Evolutionary conservation across 2,888 invertebrate species (phyloP).

Genomic region (Synanthedon formicaeformis): DNA sequence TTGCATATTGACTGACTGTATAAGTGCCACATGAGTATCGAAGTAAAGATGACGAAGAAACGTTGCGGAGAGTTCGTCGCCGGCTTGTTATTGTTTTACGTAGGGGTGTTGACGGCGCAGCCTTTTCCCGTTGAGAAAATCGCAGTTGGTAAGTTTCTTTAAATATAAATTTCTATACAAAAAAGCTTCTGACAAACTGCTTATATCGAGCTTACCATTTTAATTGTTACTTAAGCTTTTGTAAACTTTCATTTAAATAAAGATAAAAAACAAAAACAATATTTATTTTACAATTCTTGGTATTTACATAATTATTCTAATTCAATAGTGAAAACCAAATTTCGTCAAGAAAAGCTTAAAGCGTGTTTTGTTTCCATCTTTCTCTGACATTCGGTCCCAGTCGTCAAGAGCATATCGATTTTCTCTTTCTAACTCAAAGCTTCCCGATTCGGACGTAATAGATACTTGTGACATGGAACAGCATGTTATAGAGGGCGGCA

Average conservation of each 20-base stretch:
- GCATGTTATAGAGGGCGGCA: too few relatives aligned
- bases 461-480: too few relatives aligned
- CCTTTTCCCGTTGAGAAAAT: constrained; percentile 58
- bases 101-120: constrained; percentile 41
- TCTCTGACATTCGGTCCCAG: constrained; percentile 17
- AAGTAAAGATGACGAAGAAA: constrained; percentile 22
- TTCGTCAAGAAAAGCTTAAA: not conserved
- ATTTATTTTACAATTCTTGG: too few relatives aligned
- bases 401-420: constrained; percentile 17
- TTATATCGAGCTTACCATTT: not conserved
- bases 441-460: not conserved
- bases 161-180: not conserved
- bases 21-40: constrained; percentile 1
- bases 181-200: not conserved
- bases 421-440: constrained; percentile 34
- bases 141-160: constrained; percentile 52
- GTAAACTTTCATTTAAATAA: not conserved
- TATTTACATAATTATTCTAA: too few relatives aligned
- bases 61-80: constrained; percentile 17
- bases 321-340: too few relatives aligned
- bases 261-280: too few relatives aligned
- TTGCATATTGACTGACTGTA: constrained; percentile 4
- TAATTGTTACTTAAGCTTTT: not conserved
- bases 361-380: constrained; percentile 31
- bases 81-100: constrained; percentile 41